phyloP scores from a whole-genome alignment of 2,888 invertebrate genomes.

The Congeria kusceri region DNA sequence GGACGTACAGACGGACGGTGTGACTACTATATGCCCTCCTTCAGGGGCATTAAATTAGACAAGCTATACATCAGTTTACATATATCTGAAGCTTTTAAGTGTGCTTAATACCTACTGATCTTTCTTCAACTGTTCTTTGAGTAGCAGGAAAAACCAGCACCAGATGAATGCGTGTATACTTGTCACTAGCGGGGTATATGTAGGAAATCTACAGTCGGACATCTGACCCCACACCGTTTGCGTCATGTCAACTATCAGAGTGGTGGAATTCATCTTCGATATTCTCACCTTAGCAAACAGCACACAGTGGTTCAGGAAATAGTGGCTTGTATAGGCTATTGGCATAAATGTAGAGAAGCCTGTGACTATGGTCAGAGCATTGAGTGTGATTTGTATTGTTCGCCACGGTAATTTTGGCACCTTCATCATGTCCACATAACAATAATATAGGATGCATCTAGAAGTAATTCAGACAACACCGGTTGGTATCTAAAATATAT shows the following conservation, averaged over 20 bases:
- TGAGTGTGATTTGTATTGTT: conserved; percentile 42
- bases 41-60: too few relatives aligned
- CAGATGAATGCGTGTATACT: conserved; percentile 64
- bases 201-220: conserved; percentile 45
- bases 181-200: conserved; percentile 47
- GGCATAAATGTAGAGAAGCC: conserved; percentile 60
- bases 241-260: conserved; percentile 41
- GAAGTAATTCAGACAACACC: too few relatives aligned
- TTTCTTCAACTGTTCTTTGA: conserved; percentile 43
- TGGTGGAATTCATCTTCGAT: conserved; percentile 16
- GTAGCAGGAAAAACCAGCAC: conserved; percentile 62
- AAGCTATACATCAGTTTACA: not conserved
- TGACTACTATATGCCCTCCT: too few relatives aligned
- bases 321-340: conserved; percentile 37
- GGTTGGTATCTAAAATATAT: too few relatives aligned
- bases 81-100: not conserved
- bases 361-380: conserved; percentile 41
- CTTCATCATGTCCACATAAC: not conserved
- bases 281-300: conserved; percentile 47
- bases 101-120: conserved; percentile 49
- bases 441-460: too few relatives aligned
- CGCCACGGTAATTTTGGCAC: conserved; percentile 35
- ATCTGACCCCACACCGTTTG: conserved; percentile 46
- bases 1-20: too few relatives aligned
- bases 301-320: conserved; percentile 54